Conservation (phyloP, 1,140 invertebrate species). For the Drosophila obscura region DNA sequence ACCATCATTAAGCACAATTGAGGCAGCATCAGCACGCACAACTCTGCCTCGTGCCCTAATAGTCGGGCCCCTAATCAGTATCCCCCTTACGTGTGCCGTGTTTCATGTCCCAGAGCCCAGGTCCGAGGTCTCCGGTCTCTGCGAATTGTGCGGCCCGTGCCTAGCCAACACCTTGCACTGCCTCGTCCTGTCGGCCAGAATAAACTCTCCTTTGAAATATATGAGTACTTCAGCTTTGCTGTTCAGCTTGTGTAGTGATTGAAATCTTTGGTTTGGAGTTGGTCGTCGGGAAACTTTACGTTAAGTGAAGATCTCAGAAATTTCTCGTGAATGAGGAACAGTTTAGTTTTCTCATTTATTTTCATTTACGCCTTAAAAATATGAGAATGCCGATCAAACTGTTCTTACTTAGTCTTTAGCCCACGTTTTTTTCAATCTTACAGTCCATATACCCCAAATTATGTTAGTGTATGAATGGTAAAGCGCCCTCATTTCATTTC, state of each 20-base stretch:
- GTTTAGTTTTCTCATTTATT: too few relatives aligned
- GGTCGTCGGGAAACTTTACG: too few relatives aligned
- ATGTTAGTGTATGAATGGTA: constrained; percentile 11
- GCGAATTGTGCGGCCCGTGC: constrained; percentile 23
- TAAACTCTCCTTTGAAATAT: too few relatives aligned
- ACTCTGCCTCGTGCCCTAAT: not conserved
- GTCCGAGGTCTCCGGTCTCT: constrained; percentile 1
- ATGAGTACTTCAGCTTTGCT: too few relatives aligned
- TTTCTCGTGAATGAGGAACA: too few relatives aligned
- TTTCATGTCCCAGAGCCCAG: constrained; percentile 3
- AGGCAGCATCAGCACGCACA: constrained; percentile 35
- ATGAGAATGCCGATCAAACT: too few relatives aligned
- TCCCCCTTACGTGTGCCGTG: not conserved
- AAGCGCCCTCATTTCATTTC: constrained; percentile 45
- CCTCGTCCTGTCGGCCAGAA: too few relatives aligned
- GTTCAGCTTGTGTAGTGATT: too few relatives aligned
- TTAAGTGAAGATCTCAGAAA: too few relatives aligned
- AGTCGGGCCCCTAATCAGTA: constrained; percentile 36
- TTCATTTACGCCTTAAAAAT: too few relatives aligned
- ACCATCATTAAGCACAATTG: constrained; percentile 59
- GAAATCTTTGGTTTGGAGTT: too few relatives aligned
- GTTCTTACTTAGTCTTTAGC: too few relatives aligned
- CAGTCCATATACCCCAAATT: not conserved
- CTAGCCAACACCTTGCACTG: constrained; percentile 61
- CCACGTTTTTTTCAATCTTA: not conserved